Percentiles rank a stretch among this genome's conserved stretches.
phyloP scores from a whole-genome alignment of 2,113 vertebrate genomes.

The Zingel zingel region DNA sequence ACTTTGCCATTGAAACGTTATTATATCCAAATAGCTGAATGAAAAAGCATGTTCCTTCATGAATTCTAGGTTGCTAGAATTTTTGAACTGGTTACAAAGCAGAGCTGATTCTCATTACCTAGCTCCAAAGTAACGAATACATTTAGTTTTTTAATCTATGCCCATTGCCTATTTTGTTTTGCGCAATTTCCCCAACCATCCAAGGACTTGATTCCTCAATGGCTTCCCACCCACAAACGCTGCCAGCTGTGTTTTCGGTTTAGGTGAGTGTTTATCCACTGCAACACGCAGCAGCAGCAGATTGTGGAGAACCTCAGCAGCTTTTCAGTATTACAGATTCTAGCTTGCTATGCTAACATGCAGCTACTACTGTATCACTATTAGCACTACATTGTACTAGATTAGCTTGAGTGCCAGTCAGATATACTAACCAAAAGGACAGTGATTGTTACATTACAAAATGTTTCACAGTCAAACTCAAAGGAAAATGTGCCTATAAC shows the following conservation, averaged over 20 bases:
- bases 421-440: not conserved
- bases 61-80: not conserved
- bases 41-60: not conserved
- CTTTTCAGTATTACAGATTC: not conserved
- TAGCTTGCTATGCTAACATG: not conserved
- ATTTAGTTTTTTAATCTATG: not conserved
- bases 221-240: not conserved
- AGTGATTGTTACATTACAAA: not conserved
- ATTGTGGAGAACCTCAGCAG: not conserved
- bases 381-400: not conserved
- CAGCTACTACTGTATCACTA: not conserved
- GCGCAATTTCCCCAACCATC: not conserved
- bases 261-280: not conserved
- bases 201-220: not conserved
- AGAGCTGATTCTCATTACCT: not conserved
- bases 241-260: not conserved
- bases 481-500: not conserved
- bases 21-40: not conserved
- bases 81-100: not conserved
- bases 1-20: not conserved
- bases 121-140: not conserved
- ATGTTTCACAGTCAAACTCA: slow-evolving; percentile 10
- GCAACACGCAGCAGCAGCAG: not conserved
- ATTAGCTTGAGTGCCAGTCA: not conserved
- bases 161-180: not conserved